Evolutionary conservation across 2,888 invertebrate species (phyloP).

Genomic region (Drosophila kokeensis): DNA sequence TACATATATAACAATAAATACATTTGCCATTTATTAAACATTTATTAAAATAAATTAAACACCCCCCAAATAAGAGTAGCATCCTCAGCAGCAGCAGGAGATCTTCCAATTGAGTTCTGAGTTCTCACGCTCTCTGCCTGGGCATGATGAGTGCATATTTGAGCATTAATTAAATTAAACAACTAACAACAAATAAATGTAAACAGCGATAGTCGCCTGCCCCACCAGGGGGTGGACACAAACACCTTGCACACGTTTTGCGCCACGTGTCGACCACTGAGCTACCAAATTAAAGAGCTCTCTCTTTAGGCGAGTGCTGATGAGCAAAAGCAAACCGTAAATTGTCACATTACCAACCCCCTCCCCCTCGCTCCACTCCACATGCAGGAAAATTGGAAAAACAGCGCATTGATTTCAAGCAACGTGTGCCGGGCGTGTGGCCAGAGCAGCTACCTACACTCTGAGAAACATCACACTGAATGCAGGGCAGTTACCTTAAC

Average conservation of each 20-base stretch:
- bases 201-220: constrained; percentile 50
- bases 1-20: not conserved
- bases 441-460: constrained; percentile 14
- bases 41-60: not conserved
- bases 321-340: constrained; percentile 77
- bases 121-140: constrained; percentile 60
- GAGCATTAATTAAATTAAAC: constrained; percentile 74
- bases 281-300: constrained; percentile 75
- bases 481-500: constrained; percentile 6
- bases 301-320: constrained; percentile 62
- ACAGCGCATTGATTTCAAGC: constrained; percentile 73
- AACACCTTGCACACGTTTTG: constrained; percentile 54
- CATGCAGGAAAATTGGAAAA: constrained; percentile 33
- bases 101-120: not conserved
- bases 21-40: not conserved
- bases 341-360: constrained; percentile 61
- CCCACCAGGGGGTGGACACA: constrained; percentile 26
- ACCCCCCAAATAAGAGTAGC: not conserved
- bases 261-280: constrained; percentile 69
- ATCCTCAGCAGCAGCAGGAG: not conserved
- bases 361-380: not conserved
- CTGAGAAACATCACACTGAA: not conserved
- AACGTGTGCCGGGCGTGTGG: constrained; percentile 73
- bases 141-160: constrained; percentile 42
- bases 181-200: constrained; percentile 75